Base-by-base conservation (phyloP, 2,797 vertebrate genomes). In the Melanotaenia parkinsoni region DNA sequence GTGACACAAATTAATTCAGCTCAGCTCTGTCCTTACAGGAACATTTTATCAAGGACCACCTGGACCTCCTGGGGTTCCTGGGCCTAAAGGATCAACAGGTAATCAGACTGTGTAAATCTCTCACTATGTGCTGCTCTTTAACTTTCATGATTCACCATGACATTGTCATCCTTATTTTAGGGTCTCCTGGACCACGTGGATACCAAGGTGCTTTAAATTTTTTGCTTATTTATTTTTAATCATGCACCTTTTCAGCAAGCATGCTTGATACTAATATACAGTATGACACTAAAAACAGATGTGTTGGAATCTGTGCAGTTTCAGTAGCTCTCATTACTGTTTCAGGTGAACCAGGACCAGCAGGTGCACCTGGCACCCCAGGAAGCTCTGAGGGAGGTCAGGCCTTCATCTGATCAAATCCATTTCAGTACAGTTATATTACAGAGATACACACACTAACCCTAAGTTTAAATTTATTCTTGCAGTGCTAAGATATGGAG, bases 51-150 rank as follows among this genome's bases (percentile, higher is more conserved):
- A 94, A 13, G 94, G 94, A 67, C 91, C 84, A 65, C 94, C 95
- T 61, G 94, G 94, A 63, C 91, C 92, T 64, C 93, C 84, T 57
- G 94, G 94, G n/a, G 93, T 95, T 50, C 86, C 95, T 40, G 97
- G 97, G 5, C 88, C 91, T 0, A 97, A 95, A 86, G 97, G 97
- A 94, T 92, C 95, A 57, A 82, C 86, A 95, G 97, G 98, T 98
- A 69, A 87, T 62, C 54, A 63, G 20, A 58, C 35, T 59, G 66
- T 69, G 6, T 67, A 9, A 54, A 67, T 28, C 8, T 59, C 1
- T 47, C 14, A 33, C 12, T 13, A 6, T 43, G 12, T 30, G 7
- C 7, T 33, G 14, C 24, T 16, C 9, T 26, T 58, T 67, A 37
- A n/a, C 1, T 57, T 59, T 51, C 5, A 43, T 32, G n/a, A 3